Evolutionary conservation across 1,140 invertebrate species (phyloP).

Genomic region (Contarinia nasturtii): DNA sequence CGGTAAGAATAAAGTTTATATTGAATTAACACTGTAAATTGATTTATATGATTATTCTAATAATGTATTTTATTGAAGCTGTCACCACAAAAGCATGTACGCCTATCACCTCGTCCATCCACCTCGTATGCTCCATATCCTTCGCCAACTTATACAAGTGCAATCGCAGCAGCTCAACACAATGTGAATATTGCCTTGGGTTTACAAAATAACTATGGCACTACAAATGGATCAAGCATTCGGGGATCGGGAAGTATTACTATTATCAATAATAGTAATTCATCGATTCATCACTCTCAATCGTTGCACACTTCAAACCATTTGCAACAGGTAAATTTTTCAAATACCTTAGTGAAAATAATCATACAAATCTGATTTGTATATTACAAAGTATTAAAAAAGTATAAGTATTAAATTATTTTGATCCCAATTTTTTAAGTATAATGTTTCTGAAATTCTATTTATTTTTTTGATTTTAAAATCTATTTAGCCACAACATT

Average conservation of each 20-base stretch:
- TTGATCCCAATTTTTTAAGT: too few relatives aligned
- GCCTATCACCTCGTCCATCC: conserved; percentile 38
- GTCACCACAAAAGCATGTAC: conserved; percentile 52
- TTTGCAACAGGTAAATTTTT: conserved; percentile 8
- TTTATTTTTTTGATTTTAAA: not conserved
- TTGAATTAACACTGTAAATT: not conserved
- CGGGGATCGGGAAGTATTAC: conserved; percentile 13
- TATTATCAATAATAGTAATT: conserved; percentile 15
- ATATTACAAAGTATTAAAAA: too few relatives aligned
- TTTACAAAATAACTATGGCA: conserved; percentile 4
- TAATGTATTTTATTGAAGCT: conserved; percentile 17
- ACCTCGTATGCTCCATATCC: conserved; percentile 29
- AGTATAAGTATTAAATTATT: too few relatives aligned
- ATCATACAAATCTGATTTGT: not conserved
- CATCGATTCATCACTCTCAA: conserved; percentile 5
- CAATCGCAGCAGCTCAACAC: conserved; percentile 11
- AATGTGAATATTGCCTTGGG: conserved; percentile 8
- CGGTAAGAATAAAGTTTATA: not conserved
- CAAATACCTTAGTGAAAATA: too few relatives aligned
- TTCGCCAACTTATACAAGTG: conserved; percentile 17
- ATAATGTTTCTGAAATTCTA: not conserved
- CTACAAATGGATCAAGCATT: not conserved
- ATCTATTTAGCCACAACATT: conserved; percentile 16
- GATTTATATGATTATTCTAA: not conserved
- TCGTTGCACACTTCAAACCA: conserved; percentile 5